phyloP scores from a whole-genome alignment of 2,797 vertebrate genomes.

The Lutjanus argentimaculatus region DNA sequence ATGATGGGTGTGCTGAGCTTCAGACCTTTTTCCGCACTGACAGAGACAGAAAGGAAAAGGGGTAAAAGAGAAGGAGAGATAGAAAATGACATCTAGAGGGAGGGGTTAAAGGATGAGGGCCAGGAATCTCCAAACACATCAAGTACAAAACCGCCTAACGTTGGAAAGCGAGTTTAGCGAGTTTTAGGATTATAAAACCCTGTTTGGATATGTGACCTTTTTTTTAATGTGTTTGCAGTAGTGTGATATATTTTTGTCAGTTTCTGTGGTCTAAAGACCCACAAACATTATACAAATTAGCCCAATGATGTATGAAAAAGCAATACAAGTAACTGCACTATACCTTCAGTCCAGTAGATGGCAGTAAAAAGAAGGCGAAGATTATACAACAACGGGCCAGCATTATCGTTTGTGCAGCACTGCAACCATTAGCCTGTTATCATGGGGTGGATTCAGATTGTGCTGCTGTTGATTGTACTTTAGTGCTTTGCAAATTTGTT shows the following conservation, averaged over 20 bases:
- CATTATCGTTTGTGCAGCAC: no score
- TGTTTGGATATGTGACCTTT: neutral
- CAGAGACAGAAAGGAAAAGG: neutral
- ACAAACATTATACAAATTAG: no score
- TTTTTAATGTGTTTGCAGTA: neutral
- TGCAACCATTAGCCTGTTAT: no score
- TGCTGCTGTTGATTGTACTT: no score
- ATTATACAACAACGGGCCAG: no score
- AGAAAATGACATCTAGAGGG: neutral
- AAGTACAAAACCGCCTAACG: neutral
- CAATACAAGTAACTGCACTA: no score
- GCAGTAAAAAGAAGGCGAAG: no score
- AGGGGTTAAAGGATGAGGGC: neutral
- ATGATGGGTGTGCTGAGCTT: slow-evolving; percentile 89
- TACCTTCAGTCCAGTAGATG: no score
- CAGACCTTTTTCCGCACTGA: slow-evolving; percentile 84
- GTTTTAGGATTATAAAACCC: neutral
- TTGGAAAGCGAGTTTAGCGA: neutral
- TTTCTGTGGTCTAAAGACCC: no score
- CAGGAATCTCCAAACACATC: neutral
- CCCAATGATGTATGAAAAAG: no score
- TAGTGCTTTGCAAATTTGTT: no score
- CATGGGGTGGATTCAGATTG: no score
- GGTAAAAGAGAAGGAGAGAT: neutral
- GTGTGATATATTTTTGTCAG: neutral